Evolutionary conservation across 1,140 invertebrate species (phyloP).

Genomic region (Drosophila pseudoobscura): DNA sequence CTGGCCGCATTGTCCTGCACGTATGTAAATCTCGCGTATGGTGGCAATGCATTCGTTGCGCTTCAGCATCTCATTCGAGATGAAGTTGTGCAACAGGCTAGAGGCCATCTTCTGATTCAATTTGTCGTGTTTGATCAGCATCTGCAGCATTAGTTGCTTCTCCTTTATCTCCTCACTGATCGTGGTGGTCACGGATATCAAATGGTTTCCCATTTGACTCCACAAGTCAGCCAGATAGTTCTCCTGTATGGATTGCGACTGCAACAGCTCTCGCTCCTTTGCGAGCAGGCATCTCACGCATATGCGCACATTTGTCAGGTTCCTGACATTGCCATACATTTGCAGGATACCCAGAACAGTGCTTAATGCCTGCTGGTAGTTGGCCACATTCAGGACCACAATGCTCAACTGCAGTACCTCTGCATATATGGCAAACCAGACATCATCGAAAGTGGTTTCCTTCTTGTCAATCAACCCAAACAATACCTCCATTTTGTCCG

Average conservation of each 20-base stretch:
- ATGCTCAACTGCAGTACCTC: slow-evolving; percentile 53
- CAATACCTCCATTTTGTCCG: slow-evolving; percentile 56
- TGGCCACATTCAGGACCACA: slow-evolving; percentile 50
- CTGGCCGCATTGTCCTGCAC: slow-evolving; percentile 50
- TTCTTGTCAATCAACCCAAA: slow-evolving; percentile 52
- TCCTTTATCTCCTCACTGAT: slow-evolving; percentile 58
- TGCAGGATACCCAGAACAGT: slow-evolving; percentile 41
- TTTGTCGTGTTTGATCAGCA: slow-evolving; percentile 58
- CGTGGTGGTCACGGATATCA: slow-evolving; percentile 55
- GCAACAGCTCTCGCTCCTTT: slow-evolving; percentile 34
- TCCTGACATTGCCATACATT: slow-evolving; percentile 56
- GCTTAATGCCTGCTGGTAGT: slow-evolving; percentile 50
- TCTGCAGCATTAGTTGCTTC: slow-evolving; percentile 59
- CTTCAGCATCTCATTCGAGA: slow-evolving; percentile 53
- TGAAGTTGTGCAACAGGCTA: slow-evolving; percentile 61
- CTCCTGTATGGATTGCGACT: slow-evolving; percentile 14
- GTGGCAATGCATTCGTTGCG: slow-evolving; percentile 72
- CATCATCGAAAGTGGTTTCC: slow-evolving; percentile 57
- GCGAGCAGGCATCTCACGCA: slow-evolving; percentile 44
- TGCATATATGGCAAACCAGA: slow-evolving; percentile 71
- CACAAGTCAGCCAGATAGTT: slow-evolving; percentile 43
- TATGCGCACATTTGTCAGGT: slow-evolving; percentile 52
- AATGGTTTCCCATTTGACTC: slow-evolving; percentile 50
- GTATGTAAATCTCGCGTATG: slow-evolving; percentile 62
- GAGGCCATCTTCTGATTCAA: slow-evolving; percentile 28